Evolutionary conservation across 2,888 invertebrate species (phyloP).

Genomic region (Aspidiotus destructor): DNA sequence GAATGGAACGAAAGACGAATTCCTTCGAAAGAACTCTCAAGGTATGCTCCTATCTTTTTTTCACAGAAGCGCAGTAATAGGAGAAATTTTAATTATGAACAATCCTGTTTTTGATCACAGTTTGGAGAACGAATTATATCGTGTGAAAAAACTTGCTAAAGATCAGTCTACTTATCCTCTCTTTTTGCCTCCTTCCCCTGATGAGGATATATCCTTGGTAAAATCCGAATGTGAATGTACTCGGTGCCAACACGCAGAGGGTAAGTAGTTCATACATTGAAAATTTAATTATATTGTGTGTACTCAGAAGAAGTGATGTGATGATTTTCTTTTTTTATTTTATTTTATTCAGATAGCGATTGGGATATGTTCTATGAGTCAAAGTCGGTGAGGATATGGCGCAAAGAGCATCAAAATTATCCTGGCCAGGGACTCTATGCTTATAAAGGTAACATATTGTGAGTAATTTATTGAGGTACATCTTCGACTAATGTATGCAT

Average conservation of each 20-base stretch:
- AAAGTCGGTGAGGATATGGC: constrained; percentile 71
- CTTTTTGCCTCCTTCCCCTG: not conserved
- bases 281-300: not conserved
- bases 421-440: constrained; percentile 59
- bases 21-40: constrained; percentile 48
- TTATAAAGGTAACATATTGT: constrained; percentile 55
- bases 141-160: no score
- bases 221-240: constrained; percentile 13
- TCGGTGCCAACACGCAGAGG: constrained; percentile 21
- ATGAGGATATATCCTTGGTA: not conserved
- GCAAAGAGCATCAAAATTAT: constrained; percentile 51
- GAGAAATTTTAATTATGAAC: not conserved
- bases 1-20: constrained; percentile 56
- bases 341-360: constrained; percentile 34
- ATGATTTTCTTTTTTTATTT: constrained; percentile 1
- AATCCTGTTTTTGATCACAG: not conserved
- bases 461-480: not conserved
- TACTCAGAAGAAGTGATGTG: not conserved
- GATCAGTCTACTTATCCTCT: not conserved
- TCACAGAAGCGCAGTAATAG: not conserved
- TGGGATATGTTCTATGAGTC: constrained; percentile 74
- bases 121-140: not conserved
- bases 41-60: constrained; percentile 39
- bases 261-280: not conserved
- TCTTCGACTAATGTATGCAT: not conserved